Evolutionary conservation across 1,140 invertebrate species (phyloP).

Genomic region (Oryzaephilus surinamensis): DNA sequence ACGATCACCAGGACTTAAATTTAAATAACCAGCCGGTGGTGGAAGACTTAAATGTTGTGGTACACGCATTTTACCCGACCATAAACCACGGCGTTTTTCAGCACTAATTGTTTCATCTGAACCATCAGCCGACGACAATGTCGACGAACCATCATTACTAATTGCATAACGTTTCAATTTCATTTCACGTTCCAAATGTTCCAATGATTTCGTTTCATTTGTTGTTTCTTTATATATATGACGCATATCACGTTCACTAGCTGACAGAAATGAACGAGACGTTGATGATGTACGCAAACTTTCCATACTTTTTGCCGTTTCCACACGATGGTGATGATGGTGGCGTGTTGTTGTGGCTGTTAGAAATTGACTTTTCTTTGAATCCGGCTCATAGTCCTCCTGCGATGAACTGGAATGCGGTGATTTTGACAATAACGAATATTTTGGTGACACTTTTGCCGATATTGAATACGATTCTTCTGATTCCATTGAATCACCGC

Average conservation of each 20-base stretch:
- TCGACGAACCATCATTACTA: conserved; percentile 44
- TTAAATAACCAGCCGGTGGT: conserved; percentile 41
- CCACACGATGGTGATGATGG: conserved; percentile 41
- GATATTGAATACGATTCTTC: conserved; percentile 28
- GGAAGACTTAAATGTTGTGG: conserved; percentile 60
- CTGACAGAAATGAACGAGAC: conserved; percentile 44
- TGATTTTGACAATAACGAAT: conserved; percentile 41
- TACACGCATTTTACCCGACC: conserved; percentile 46
- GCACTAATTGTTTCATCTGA: conserved; percentile 39
- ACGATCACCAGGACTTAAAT: conserved; percentile 43
- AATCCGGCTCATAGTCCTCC: conserved; percentile 52
- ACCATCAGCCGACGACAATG: conserved; percentile 19
- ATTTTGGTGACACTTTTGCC: conserved; percentile 22
- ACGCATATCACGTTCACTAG: conserved; percentile 53
- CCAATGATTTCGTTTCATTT: conserved; percentile 45
- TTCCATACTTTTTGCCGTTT: conserved; percentile 59
- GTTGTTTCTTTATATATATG: conserved; percentile 38
- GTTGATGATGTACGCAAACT: conserved; percentile 42
- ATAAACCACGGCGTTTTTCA: conserved; percentile 52
- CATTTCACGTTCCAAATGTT: conserved; percentile 45
- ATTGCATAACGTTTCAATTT: conserved; percentile 46
- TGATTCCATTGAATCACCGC: conserved; percentile 36
- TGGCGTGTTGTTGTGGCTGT: conserved; percentile 38
- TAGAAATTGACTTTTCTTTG: conserved; percentile 46
- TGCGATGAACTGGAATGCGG: conserved; percentile 59